Percentiles rank a stretch among this genome's conserved stretches.
These are phyloP conservation scores for Pelosia muscerda DNA, from an alignment of 2,888 invertebrate genomes.

Conservation along the genomic window DNA sequence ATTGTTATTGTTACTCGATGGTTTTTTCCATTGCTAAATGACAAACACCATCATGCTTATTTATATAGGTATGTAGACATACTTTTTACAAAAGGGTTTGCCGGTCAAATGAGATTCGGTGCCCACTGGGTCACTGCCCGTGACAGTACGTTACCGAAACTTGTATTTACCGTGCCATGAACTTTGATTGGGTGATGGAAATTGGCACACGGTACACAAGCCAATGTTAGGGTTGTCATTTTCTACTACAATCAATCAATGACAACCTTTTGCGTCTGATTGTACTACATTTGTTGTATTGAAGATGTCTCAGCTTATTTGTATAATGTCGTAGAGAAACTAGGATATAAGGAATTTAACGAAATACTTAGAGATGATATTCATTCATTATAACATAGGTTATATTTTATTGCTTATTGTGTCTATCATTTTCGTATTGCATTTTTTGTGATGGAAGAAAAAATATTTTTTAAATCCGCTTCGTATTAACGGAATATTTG, in stretches of 20 bases:
- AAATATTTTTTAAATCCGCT: neutral
- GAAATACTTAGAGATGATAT: neutral
- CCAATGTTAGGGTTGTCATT: neutral
- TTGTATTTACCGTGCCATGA: slow-evolving; percentile 17
- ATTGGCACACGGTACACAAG: neutral
- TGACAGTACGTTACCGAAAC: slow-evolving; percentile 13
- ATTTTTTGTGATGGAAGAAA: neutral
- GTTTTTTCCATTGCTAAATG: neutral
- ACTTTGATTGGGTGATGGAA: slow-evolving; percentile 12
- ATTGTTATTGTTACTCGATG: neutral
- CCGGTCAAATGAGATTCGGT: slow-evolving; percentile 7
- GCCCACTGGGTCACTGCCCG: slow-evolving; percentile 5
- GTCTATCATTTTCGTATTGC: neutral
- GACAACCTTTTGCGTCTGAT: neutral
- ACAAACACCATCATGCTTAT: neutral
- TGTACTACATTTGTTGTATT: neutral
- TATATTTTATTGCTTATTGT: neutral
- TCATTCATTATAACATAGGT: too few species aligned
- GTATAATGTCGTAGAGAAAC: neutral
- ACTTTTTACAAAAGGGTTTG: slow-evolving; percentile 3
- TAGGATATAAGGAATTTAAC: neutral
- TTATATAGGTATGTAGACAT: neutral
- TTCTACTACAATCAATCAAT: neutral
- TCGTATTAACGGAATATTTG: neutral
- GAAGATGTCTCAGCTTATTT: neutral